Conservation (phyloP, 2,888 invertebrate genomes). For the Aporophyla nigra region DNA sequence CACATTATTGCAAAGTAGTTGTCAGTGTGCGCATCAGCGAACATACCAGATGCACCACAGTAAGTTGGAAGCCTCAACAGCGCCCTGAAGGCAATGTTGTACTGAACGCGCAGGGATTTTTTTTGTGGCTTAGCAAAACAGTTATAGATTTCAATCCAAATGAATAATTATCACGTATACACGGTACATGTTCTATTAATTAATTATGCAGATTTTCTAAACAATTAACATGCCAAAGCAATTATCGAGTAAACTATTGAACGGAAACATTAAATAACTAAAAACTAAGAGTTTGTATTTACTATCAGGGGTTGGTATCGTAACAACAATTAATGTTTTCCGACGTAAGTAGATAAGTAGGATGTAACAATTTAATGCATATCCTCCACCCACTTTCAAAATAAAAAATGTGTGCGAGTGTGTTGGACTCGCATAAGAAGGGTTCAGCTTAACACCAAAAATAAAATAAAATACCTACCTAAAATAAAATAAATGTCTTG, state of each 20-base stretch:
- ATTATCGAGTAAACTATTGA: not conserved
- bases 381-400: constrained; percentile 1
- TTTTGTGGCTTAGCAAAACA: not conserved
- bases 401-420: no score
- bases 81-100: no score
- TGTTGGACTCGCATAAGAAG: no score
- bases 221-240: not conserved
- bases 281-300: not conserved
- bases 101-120: no score
- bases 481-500: no score
- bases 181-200: not conserved
- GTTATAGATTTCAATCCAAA: not conserved
- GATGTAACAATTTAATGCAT: not conserved
- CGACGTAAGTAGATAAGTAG: constrained; percentile 21
- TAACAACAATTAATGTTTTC: constrained; percentile 16
- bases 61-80: no score
- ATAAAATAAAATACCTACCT: no score
- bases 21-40: no score
- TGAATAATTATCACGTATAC: not conserved
- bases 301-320: constrained; percentile 9
- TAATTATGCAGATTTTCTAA: constrained; percentile 13
- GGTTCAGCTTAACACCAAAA: no score
- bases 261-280: constrained; percentile 19
- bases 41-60: no score
- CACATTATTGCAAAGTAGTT: no score